phyloP scores from a whole-genome alignment of 2,797 vertebrate genomes.

The Perodicticus potto region DNA sequence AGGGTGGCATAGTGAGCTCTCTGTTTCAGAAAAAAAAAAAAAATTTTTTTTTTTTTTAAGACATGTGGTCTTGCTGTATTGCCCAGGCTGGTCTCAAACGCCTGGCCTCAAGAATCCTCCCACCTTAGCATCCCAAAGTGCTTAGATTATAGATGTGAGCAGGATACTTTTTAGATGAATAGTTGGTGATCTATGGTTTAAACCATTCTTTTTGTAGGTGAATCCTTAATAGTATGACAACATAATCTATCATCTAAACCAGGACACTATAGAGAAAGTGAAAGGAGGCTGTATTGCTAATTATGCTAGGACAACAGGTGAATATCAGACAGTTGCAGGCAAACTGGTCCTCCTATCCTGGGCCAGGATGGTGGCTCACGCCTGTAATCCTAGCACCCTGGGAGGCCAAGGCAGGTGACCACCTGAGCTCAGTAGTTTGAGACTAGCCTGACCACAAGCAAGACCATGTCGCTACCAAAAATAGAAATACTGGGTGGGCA shows the following conservation, averaged over 20 bases:
- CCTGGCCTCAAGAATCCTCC: not conserved
- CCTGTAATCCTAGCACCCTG: too few species aligned
- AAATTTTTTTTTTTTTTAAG: too few species aligned
- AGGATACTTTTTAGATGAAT: not conserved
- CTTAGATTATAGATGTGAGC: not conserved
- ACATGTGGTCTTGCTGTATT: not conserved
- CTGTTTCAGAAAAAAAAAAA: too few species aligned
- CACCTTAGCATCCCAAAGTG: not conserved
- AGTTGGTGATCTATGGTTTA: not conserved
- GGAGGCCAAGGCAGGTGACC: too few species aligned
- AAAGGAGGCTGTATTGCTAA: not conserved
- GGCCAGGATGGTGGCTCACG: too few species aligned
- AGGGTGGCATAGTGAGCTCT: too few species aligned
- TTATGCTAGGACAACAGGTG: not conserved
- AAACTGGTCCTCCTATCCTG: not conserved
- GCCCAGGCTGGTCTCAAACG: not conserved
- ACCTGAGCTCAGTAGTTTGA: too few species aligned
- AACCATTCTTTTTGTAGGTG: not conserved
- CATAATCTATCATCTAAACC: not conserved
- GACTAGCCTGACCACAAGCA: too few species aligned
- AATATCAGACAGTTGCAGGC: not conserved
- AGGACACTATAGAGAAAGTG: not conserved
- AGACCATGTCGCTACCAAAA: too few species aligned
- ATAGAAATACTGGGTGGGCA: too few species aligned
- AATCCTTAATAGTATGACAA: not conserved